Conservation (phyloP, 1,140 invertebrate genomes). For the Cotesia vestalis region DNA sequence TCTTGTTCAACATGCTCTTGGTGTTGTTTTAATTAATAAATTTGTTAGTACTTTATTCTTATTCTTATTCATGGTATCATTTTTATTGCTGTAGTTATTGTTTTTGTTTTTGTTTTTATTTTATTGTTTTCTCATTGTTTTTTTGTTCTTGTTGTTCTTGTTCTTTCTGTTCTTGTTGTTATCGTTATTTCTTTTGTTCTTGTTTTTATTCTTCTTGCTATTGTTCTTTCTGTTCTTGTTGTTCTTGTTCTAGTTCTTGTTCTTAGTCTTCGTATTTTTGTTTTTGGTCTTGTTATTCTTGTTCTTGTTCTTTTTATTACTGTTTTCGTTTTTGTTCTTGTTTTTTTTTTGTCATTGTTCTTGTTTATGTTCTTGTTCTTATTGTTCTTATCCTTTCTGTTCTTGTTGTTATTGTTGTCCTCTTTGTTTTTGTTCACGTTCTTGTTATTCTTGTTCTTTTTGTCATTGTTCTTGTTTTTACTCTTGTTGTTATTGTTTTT, state of each 20-base stretch:
- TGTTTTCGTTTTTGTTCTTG: background rate
- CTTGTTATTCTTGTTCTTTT: background rate
- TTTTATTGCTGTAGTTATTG: background rate
- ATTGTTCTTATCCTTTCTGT: too few relatives aligned
- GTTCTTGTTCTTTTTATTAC: background rate
- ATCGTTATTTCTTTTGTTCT: background rate
- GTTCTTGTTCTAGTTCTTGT: background rate
- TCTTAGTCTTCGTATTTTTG: background rate
- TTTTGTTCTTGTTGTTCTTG: too few relatives aligned
- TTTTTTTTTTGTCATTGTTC: background rate
- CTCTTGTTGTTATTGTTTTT: background rate
- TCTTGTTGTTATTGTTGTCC: too few relatives aligned
- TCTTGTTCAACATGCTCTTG: too few relatives aligned
- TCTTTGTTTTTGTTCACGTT: background rate
- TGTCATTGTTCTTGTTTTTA: background rate
- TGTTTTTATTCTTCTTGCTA: background rate
- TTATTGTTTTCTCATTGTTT: too few relatives aligned
- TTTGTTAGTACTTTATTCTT: background rate
- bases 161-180: background rate
- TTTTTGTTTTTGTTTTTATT: background rate
- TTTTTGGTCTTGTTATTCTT: background rate
- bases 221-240: background rate
- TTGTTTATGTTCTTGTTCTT: background rate
- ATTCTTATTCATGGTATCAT: background rate
- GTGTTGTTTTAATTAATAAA: background rate